Evolutionary conservation across 1,140 invertebrate genomes (phyloP), one percentile per base, ranked within the genome.

Genomic region (Hesperophylax magnus): DNA sequence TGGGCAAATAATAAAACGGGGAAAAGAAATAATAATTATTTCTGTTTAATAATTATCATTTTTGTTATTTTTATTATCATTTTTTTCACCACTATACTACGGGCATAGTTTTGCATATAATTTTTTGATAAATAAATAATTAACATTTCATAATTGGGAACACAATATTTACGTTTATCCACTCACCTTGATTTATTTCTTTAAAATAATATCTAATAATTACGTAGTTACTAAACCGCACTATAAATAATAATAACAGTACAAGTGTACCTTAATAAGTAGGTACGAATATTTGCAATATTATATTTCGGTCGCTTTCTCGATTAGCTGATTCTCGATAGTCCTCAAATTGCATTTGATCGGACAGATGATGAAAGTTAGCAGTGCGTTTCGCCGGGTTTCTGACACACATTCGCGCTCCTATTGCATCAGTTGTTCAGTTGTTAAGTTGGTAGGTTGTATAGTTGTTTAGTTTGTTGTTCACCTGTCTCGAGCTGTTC

Each of bases 391-490:
- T 72, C 69, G 52, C 20, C 63, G 27, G 63, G 63, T 47, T 17
- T 11, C 69, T 76, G 72, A 76, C 72, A 76, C 54, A 76, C 54
- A 76, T 76, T 60, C 54, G 34, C 17, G 54, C 14, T 52, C 15
- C 31, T 58, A 34, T 76, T 76, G 72, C 72, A 60, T 76, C 72
- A 76, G 72, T 34, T 56, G 18, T 14, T 58, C 20, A 18, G n/a
- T 58, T 18, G 56, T 22, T 22, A 8, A 20, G 56, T 58, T 18
- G n/a, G 9, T 18, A 58, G 7, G 56, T 58, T 58, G n/a, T 20
- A 18, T 8, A 58, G 56, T 61, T 61, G 22, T 24, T 61, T 15
- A 15, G 14, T 18, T 20, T 14, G 60, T 24, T 22, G 20, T 20
- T 61, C n/a, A 61, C 14, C 56, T 58, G n/a, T 18, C 56, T 18